Evolutionary conservation across 2,797 vertebrate species (phyloP), one percentile per base, ranked within the genome.

Genomic region (Tarsius wallacei): DNA sequence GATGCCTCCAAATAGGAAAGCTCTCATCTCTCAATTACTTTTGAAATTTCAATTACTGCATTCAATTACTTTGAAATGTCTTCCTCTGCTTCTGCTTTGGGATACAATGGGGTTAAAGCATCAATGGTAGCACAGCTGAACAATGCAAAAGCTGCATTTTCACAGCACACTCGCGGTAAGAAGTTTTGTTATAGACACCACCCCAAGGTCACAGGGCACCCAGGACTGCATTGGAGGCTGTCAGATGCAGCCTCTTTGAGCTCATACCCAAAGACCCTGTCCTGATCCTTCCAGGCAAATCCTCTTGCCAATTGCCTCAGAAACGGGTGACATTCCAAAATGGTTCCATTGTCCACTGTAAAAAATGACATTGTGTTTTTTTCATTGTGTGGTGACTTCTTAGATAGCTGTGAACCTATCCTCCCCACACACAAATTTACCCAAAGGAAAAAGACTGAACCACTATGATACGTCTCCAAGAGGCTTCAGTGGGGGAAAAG

Each of bases 41-140:
- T 9, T 78, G 80, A 93, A 94, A 76, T 95, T 82, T 92, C 92
- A 91, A 74, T 87, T 74, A 93, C 55, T 87, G 61, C 92, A 93
- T 64, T 85, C 93, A 31, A 21, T 87, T 70, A 76, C 84, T 91
- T 47, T 90, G 80, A 91, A 90, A 91, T n/a, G 36, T 47, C 53
- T 91, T 55, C 10, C 64, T 80, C 57, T 64, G 53, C 66, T 33
- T 91, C 83, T 42, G 80, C 87, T 68, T 21, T 95, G 91, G 83
- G 70, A 73, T 59, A 86, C 68, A 57, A 49, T 0, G 36, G 68
- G 57, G 91, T 70, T 49, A 87, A 83, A 36, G 71, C 91, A 57
- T 13, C 49, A 17, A 49, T 19, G 5, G 51, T 22, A 19, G 64
- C 22, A 74, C 47, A 9, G 42, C 61, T n/a, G 24, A 33, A 28